These are phyloP conservation scores for Adineta ricciae DNA, from an alignment of 2,888 invertebrate genomes.

Conservation along the genomic window DNA sequence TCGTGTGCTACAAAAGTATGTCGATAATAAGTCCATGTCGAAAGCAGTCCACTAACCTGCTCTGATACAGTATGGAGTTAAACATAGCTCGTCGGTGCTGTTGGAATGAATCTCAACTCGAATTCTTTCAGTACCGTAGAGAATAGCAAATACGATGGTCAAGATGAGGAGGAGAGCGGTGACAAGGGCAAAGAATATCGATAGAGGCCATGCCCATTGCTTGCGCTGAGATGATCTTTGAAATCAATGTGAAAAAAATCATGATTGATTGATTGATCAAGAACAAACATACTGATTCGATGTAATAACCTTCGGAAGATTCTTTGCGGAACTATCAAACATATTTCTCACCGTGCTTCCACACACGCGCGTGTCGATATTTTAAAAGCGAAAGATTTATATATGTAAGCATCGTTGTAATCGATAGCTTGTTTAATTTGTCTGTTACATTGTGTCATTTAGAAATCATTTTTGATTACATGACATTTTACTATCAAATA, in stretches of 20 bases:
- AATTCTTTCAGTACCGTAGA: neutral
- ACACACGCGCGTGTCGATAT: too few relatives aligned
- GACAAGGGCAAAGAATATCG: neutral
- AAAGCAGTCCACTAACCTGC: neutral
- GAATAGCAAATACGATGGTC: neutral
- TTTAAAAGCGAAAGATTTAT: too few relatives aligned
- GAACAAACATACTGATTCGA: too few relatives aligned
- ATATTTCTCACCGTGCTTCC: too few relatives aligned
- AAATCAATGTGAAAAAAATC: neutral
- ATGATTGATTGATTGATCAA: too few relatives aligned
- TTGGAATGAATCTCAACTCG: neutral
- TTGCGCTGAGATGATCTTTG: neutral
- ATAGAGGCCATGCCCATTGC: neutral
- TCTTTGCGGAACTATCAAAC: too few relatives aligned
- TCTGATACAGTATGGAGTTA: neutral
- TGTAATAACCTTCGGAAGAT: too few relatives aligned
- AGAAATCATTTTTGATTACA: too few relatives aligned
- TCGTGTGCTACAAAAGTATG: neutral
- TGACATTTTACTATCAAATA: too few relatives aligned
- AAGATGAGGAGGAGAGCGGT: neutral
- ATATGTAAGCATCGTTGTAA: too few relatives aligned
- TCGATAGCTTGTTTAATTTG: too few relatives aligned
- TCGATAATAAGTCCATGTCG: neutral
- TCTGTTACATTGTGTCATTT: too few relatives aligned
- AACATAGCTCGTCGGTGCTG: neutral